phyloP scores from a whole-genome alignment of 2,797 vertebrate genomes.

The Aulostomus chinensis region DNA sequence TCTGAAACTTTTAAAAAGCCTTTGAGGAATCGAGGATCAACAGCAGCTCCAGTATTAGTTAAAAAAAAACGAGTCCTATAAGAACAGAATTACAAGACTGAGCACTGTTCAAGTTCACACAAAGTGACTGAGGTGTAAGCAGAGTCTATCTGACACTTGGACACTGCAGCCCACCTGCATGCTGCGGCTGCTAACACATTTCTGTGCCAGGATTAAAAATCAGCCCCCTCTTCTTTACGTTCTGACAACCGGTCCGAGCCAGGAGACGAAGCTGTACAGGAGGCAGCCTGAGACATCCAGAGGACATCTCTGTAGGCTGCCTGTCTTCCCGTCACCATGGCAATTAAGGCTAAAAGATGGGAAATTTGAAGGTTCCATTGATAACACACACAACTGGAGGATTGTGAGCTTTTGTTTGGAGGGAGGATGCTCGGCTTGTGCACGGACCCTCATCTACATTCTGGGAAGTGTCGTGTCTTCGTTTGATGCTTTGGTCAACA shows the following conservation, averaged over 20 bases:
- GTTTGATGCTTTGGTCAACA: too few relatives aligned
- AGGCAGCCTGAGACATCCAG: slow-evolving; percentile 22
- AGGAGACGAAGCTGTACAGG: slow-evolving; percentile 4
- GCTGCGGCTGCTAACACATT: neutral
- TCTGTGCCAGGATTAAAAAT: slow-evolving; percentile 10
- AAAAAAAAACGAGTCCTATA: too few relatives aligned
- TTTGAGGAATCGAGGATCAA: too few relatives aligned
- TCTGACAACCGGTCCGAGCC: slow-evolving; percentile 20
- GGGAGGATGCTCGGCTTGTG: too few relatives aligned
- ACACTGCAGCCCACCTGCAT: slow-evolving; percentile 4
- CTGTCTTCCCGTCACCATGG: slow-evolving; percentile 25
- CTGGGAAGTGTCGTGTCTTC: too few relatives aligned
- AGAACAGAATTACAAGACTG: too few relatives aligned
- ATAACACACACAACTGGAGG: neutral
- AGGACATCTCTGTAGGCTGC: slow-evolving; percentile 11
- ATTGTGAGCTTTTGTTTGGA: slow-evolving; percentile 7
- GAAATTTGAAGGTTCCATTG: slow-evolving; percentile 12
- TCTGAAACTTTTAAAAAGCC: too few relatives aligned
- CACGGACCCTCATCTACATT: too few relatives aligned
- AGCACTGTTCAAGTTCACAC: neutral
- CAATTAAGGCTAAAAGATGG: neutral
- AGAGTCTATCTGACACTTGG: slow-evolving; percentile 20
- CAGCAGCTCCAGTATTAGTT: too few relatives aligned
- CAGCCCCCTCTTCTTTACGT: slow-evolving; percentile 17
- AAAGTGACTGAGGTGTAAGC: neutral